Evolutionary conservation across 2,797 vertebrate genomes (phyloP).

Genomic region (Holocentrus rufus): DNA sequence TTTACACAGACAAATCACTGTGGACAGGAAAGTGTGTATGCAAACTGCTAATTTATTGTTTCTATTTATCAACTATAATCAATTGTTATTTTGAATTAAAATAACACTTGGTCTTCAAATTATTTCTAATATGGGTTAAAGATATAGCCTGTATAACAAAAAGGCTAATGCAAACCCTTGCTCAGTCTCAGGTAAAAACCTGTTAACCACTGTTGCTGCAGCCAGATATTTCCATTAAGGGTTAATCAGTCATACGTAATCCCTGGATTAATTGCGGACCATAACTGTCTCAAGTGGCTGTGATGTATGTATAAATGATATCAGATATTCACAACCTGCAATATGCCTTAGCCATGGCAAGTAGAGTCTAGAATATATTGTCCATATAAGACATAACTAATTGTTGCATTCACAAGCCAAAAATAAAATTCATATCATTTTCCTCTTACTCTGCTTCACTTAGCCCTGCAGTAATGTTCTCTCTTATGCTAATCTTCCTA

Average conservation of each 20-base stretch:
- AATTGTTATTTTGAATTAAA: conserved; percentile 56
- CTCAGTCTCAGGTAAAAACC: neutral
- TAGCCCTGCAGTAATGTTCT: too few species aligned
- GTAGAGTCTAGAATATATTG: too few species aligned
- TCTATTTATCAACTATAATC: conserved; percentile 22
- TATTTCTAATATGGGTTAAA: conserved; percentile 2
- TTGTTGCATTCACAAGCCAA: too few species aligned
- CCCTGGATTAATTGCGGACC: neutral
- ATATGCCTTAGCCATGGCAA: too few species aligned
- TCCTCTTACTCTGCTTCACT: neutral
- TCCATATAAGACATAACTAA: too few species aligned
- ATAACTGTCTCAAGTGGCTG: too few species aligned
- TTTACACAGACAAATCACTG: conserved; percentile 29
- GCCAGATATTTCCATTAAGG: neutral
- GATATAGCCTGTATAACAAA: conserved; percentile 29
- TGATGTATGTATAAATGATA: too few species aligned
- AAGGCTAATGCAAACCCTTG: neutral
- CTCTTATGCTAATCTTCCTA: too few species aligned
- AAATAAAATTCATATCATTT: too few species aligned
- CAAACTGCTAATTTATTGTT: conserved; percentile 63
- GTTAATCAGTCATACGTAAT: neutral
- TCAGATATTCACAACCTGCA: too few species aligned
- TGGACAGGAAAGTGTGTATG: conserved; percentile 57
- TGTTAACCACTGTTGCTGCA: neutral
- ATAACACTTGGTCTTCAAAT: conserved; percentile 53